Base-by-base conservation (phyloP, 2,113 vertebrate genomes). In the Larimichthys crocea region DNA sequence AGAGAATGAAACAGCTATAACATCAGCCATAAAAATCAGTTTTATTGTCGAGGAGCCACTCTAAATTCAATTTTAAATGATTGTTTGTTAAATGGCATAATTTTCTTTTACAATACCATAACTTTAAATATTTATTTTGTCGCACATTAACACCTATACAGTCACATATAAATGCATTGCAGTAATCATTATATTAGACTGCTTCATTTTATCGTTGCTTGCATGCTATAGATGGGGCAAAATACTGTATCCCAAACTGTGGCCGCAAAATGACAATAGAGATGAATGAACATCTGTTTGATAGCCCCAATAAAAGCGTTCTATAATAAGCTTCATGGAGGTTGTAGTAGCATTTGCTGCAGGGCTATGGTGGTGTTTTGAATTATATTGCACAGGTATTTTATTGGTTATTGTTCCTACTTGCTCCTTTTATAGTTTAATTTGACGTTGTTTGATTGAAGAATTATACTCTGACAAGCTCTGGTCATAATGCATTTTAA, bases 271-370 rank as follows among this genome's bases (percentile, higher is more conserved):
- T 22, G 60, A 74, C 29, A 53, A 46, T 35, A 67, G 24, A 60
- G 59, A 63, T 81, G 29, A 72, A 56, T 56, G n/a, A 66, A 69
- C 57, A 56, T 66, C 65, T 80, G 48, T 24, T 26, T 63, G 64
- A 67, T 56, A 67, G 66, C 59, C 71, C 64, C 57, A 83, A 79
- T 65, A 80, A 80, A 86, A 80, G n/a, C 29, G 10, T 22, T 74
- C 68, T 26, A 42, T 48, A 62, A 66, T 68, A 69, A 31, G 53
- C 48, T 61, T 71, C 62, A 79, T 48, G 65, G 83, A 67, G 59
- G 20, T 26, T 65, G 35, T 53, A 40, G 35, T 40, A 40, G 35
- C 35, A 76, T 85, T 66, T 80, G 60, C 26, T 63, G 59, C 75
- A 86, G 72, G 26, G 26, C 14, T 52, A 48, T 64, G 22, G 44